Evolutionary conservation across 2,888 invertebrate genomes (phyloP), one percentile per base, ranked within the genome.

Genomic region (Drosophila testacea): DNA sequence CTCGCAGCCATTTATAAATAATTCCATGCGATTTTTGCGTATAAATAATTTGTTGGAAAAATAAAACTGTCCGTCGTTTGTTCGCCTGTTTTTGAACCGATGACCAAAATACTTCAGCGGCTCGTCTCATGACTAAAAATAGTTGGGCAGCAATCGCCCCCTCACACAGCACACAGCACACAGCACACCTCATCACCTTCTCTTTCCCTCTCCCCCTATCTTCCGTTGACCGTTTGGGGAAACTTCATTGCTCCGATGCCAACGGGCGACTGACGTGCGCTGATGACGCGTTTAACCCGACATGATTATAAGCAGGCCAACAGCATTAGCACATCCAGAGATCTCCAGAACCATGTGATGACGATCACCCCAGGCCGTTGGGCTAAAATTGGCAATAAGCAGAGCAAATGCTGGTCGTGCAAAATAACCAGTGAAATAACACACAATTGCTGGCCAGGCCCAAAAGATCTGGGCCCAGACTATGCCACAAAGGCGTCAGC

Each of bases 51-150:
- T 78, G 69, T 77, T 78, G 77, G 79, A 81, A 83, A 85, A 83
- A 80, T 82, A 79, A 87, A 80, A 78, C 72, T 78, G 84, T 77
- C 65, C 77, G 74, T 61, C 75, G 57, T 41, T 13, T 4, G 30
- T 13, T 42, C 41, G 69, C 62, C 71, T 62, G 66, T 65, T 71
- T 79, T 73, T 67, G 61, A 81, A 76, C 68, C 72, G 77, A 81
- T 83, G 85, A 88, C 85, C 86, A 85, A 88, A 85, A 85, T 88
- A 85, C 83, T 83, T 85, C 30, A 75, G 67, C 80, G 78, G 74
- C 74, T 76, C 83, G 85, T 86, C 88, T 86, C 85, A 86, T 86
- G 76, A 60, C 86, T 86, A 88, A 75, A 80, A 74, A 78, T 86
- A 86, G 76, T 68, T 65, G 48, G 67, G 13, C 67, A 61, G 61